Base-by-base conservation (phyloP, 2,797 vertebrate genomes). In the Hippocampus kuda region DNA sequence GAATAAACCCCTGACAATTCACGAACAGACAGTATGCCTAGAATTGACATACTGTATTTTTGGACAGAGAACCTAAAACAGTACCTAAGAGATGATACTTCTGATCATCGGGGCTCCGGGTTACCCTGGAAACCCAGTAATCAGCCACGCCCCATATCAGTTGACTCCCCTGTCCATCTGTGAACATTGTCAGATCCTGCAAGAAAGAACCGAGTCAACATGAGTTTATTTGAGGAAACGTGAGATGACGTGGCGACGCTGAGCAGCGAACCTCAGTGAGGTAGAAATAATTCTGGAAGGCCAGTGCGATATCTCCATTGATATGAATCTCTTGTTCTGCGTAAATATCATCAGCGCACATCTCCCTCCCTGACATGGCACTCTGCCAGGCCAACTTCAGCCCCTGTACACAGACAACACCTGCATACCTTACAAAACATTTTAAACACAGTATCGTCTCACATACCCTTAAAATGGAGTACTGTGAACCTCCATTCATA, bases 341-440 rank as follows among this genome's bases (percentile, higher is more conserved):
- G 0, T 95, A 98, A 65, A 96, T 82, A 51, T 92, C 91, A 64
- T 93, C 92, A 0, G 94, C 93, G 75, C 97, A 98, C 68, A 98
- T 92, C 54, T 99, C 95, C 67, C 77, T 85, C 66, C 97, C 97
- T 0, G 95, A 94, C 62, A 91, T 86, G 0, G 94, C 93, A 0
- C 97, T 97, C 86, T 99, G 95, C 96, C 96, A 99, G 0, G 96
- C 92, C 69, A 94, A 99, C 82, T 99, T 98, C 0, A 96, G 88
- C 0, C 97, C 97, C 97, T 99, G 87, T 65, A n/a, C 1, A 24
- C 20, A 64, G 12, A 6, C 22, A 44, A 64, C 38, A 41, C 15
- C 16, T 18, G 6, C 27, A 34, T 60, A n/a, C 15, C 15, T 30
- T n/a, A 18, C 59, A 60, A 6, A 8, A 3, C 5, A 18, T 6